Base-by-base conservation (phyloP, 2,888 invertebrate species). In the Pammene fasciana region DNA sequence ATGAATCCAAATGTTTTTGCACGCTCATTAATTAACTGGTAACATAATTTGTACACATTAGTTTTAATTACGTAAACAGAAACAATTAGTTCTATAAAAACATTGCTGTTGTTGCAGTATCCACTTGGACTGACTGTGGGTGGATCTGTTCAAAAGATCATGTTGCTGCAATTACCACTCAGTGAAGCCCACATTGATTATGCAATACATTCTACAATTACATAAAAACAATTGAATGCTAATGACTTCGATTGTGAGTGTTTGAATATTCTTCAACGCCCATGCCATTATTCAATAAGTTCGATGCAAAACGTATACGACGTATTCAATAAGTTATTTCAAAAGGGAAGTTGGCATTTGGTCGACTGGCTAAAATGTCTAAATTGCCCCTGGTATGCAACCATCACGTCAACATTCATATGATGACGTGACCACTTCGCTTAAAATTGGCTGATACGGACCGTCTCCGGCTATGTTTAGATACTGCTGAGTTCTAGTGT, bases 291-390 rank as follows among this genome's bases (percentile, higher is more conserved):
- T 38, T 46, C 46, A 14, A 45, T 45, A 50, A 36, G n/a, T 54
- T 54, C 7, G 9, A 45, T 41, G 48, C 48, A 43, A 54, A 46
- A 11, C 43, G 52, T 45, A 71, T 74, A 68, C 72, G 73, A 73
- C 67, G 18, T 18, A 72, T 78, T 75, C 74, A 75, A 78, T 79
- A 76, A 72, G 76, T 80, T 73, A 75, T 82, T 79, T 79, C 72
- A 76, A 82, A 85, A 84, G 84, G 87, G 88, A 89, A 84, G 87
- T 82, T 72, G 78, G 76, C 78, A 79, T 88, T 68, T 86, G 26
- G 26, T 26, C 26, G 26, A 83, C 79, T 76, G 77, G n/a, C n/a
- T n/a, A n/a, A n/a, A 77, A 75, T 72, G 75, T 79, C 82, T 85
- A 82, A 87, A 87, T 86, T 84, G 84, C 76, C 76, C 73, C 75